Evolutionary conservation across 2,797 vertebrate species (phyloP).

Genomic region (Eulemur coronatus): DNA sequence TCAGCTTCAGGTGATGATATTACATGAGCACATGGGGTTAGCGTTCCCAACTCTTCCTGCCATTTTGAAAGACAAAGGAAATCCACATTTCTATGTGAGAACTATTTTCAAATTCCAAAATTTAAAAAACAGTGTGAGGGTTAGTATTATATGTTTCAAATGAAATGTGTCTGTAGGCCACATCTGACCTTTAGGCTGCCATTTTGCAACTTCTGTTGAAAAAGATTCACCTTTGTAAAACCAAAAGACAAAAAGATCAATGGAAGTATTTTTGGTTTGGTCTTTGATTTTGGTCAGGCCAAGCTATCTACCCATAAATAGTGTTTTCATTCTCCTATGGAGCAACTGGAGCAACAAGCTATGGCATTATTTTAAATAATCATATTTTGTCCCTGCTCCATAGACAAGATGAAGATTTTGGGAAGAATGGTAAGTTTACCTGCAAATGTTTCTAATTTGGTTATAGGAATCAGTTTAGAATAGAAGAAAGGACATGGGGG

Average conservation of each 20-base stretch:
- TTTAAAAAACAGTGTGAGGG: neutral
- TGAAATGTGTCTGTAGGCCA: neutral
- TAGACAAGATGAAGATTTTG: neutral
- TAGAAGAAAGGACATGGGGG: neutral
- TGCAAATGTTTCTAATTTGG: neutral
- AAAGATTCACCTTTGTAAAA: conserved; percentile 43
- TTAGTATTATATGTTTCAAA: neutral
- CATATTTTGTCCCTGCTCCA: neutral
- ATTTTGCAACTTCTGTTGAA: neutral
- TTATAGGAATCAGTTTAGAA: neutral
- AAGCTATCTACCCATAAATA: neutral
- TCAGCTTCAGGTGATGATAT: too few relatives aligned
- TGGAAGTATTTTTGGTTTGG: neutral
- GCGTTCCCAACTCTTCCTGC: neutral
- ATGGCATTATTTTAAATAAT: neutral
- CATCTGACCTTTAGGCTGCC: neutral
- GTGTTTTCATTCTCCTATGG: neutral
- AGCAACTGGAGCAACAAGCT: neutral
- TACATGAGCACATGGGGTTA: neutral
- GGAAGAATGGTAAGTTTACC: neutral
- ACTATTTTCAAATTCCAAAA: neutral
- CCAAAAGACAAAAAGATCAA: neutral
- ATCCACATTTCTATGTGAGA: neutral
- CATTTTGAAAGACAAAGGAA: neutral
- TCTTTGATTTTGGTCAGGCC: neutral